Percentiles rank a stretch among this genome's conserved stretches.
Evolutionary conservation across 2,888 invertebrate genomes (phyloP).

Genomic region (Pediacus dermestoides): DNA sequence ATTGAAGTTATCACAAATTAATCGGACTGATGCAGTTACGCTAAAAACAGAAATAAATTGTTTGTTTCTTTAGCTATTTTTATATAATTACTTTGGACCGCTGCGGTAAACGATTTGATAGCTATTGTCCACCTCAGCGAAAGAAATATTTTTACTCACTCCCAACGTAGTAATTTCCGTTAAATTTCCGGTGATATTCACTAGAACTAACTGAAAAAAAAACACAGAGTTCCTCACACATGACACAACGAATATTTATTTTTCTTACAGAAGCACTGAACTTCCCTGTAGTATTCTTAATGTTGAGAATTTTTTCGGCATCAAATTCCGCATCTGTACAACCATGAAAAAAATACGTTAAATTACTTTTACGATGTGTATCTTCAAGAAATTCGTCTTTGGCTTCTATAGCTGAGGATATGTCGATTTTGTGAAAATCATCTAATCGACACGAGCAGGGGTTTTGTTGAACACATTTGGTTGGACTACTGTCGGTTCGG

Average conservation of each 20-base stretch:
- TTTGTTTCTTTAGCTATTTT: neutral
- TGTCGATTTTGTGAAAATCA: constrained; percentile 39
- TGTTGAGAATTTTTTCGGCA: too few species aligned
- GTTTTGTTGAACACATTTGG: constrained; percentile 31
- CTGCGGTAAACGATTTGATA: constrained; percentile 8
- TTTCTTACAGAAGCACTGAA: too few species aligned
- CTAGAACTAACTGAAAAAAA: neutral
- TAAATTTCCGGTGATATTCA: constrained; percentile 1
- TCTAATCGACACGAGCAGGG: constrained; percentile 42
- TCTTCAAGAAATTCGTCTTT: constrained; percentile 25
- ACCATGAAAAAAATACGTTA: constrained; percentile 44
- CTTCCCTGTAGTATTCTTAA: too few species aligned
- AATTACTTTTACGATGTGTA: constrained; percentile 17
- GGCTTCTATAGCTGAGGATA: constrained; percentile 26
- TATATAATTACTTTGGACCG: constrained; percentile 1
- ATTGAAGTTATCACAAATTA: constrained; percentile 27
- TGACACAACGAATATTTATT: too few species aligned
- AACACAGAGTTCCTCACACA: too few species aligned
- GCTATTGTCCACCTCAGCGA: neutral
- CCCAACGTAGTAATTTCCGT: constrained; percentile 1
- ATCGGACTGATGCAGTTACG: constrained; percentile 21
- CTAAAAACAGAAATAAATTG: constrained; percentile 12
- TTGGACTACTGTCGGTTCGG: constrained; percentile 12
- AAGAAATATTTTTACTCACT: neutral
- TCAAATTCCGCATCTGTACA: constrained; percentile 38